Evolutionary conservation across 2,113 vertebrate genomes (phyloP), one percentile per base, ranked within the genome.

Genomic region (Charadrius vociferus): DNA sequence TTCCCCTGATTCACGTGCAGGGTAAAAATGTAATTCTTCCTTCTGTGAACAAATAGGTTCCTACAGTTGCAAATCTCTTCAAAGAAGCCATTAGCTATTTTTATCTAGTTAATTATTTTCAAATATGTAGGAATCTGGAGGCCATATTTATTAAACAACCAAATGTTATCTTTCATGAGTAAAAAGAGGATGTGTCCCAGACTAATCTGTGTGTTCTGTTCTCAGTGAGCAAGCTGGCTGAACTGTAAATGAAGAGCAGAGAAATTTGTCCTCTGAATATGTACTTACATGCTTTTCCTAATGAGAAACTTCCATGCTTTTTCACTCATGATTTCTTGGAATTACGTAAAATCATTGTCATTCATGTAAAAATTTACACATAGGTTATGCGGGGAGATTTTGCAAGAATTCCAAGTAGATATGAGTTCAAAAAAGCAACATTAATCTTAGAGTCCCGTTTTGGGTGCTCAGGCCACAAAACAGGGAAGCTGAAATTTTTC

Each of bases 341-440:
- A 55, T 89, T 71, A 41, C 45, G 9, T 49, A 23, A 85, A 78
- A 18, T 37, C n/a, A 3, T 58, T 30, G 23, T 39, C 7, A 1
- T 17, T 1, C 4, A 0, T 1, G 12, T 14, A 14, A 17, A 59
- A 59, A 55, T n/a, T 9, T 12, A 37, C 16, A 47, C 3, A 1
- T 36, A 16, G 24, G 29, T 70, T 58, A 8, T 41, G 5, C 1
- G 2, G 36, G 53, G 37, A 78, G 37, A 17, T 65, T 58, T 37
- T 49, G 9, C 14, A 66, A 41, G 39, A 66, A 36, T 49, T 55
- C 41, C 8, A n/a, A 21, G 23, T n/a, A 21, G 8, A 3, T 8
- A 0, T 0, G 39, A 24, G 16, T 49, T 90, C 2, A 8, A 8
- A 85, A 88, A 70, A 80, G 7, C 58, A 47, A 12, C 6, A 0